These are phyloP conservation scores for Enteromius treurensis DNA, from an alignment of 2,797 vertebrate genomes.

Conservation along the genomic window DNA sequence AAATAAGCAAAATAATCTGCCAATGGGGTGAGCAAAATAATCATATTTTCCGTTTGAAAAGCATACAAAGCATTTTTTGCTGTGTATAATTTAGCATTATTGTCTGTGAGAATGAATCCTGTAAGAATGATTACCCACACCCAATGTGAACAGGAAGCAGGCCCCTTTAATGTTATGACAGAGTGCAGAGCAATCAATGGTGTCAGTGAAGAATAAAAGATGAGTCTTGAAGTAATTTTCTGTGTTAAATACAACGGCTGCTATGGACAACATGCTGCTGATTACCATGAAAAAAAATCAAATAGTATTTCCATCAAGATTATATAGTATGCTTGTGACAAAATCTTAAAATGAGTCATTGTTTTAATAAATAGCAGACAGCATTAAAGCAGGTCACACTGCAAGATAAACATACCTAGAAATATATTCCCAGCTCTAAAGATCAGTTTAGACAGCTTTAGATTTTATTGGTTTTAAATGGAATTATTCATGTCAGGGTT, in stretches of 20 bases:
- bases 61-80: too few relatives aligned
- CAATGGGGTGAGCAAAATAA: too few relatives aligned
- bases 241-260: too few relatives aligned
- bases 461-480: too few relatives aligned
- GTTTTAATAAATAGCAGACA: background rate
- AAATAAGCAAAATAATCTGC: too few relatives aligned
- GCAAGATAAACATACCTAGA: background rate
- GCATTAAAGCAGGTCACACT: background rate
- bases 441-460: background rate
- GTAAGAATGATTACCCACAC: background rate
- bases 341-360: background rate
- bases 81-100: background rate
- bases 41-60: too few relatives aligned
- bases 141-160: background rate
- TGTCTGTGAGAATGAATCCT: background rate
- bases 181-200: background rate
- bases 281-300: background rate
- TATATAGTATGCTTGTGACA: background rate
- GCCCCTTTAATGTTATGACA: background rate
- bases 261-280: background rate
- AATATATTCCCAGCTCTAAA: too few relatives aligned
- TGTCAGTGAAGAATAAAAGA: too few relatives aligned
- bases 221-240: too few relatives aligned
- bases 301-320: background rate
- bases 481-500: background rate